Base-by-base conservation (phyloP, 2,888 invertebrate species). In the Pteria penguin region DNA sequence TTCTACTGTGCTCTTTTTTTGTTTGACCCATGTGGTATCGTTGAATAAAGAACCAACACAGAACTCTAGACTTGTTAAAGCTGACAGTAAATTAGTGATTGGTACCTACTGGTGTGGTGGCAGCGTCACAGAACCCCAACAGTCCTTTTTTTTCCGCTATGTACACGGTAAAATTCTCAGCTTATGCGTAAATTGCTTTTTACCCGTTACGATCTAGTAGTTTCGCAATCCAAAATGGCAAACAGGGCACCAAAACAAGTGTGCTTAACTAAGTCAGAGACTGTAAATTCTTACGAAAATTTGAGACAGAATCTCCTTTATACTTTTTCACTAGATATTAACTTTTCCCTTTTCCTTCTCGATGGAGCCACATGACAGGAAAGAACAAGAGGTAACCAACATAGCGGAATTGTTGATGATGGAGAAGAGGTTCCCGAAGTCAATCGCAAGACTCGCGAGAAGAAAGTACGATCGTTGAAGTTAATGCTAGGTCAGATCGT, bases 401-500 rank as follows among this genome's bases (percentile, higher is more conserved):
- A 75, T 3, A 66, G 79, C 24, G 80, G 82, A 18, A 67, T 79
- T 11, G 26, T 32, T 1, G 72, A 76, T 54, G 81, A 81, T 58
- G 75, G 26, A 0, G 80, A 75, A 14, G 54, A 26, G 0, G 71
- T 76, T 0, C 72, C 78, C 1, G 73, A 72, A 14, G 75, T 67
- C 0, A 27, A 36, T 2, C n/a, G 80, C 2, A 62, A 55, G 8
- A 78, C 75, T 0, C 77, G 76, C 2, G 68, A 58, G 8, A 81
- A 80, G 68, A 84, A 82, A 36, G 75, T 80, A 0, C 60, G 33
- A 2, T 65, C 65, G 0, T 63, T 83, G 4, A 76, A 82, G n/a
- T 33, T 76, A 5, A 81, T 81, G 83, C 67, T 78, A 14, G 80
- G 80, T 79, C 76, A 32, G 74, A 73, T n/a, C n/a, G n/a, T n/a